Conservation (phyloP, 1,140 invertebrate genomes). For the Dreissena rostriformis region DNA sequence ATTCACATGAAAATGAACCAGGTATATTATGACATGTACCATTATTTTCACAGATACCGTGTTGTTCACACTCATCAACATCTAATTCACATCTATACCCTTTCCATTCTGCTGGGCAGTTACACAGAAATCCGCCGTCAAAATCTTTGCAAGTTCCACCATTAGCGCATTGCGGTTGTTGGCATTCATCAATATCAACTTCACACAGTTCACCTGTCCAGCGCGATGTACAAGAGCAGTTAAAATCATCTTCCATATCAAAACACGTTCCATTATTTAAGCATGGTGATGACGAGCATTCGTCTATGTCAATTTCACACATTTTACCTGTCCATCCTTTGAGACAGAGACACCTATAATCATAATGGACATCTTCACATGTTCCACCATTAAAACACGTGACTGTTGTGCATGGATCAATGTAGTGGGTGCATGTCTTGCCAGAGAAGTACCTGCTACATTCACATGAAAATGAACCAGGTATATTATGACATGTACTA, state of each 20-base stretch:
- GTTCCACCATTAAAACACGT: conserved; percentile 78
- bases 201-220: conserved; percentile 46
- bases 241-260: conserved; percentile 23
- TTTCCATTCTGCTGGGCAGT: neutral
- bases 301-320: conserved; percentile 55
- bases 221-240: conserved; percentile 35
- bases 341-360: conserved; percentile 12
- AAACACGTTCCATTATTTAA: conserved; percentile 27
- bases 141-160: no score
- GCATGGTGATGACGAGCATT: conserved; percentile 51
- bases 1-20: neutral
- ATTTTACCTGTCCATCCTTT: conserved; percentile 19
- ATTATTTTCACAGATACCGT: neutral
- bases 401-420: conserved; percentile 69
- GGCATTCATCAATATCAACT: neutral
- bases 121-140: neutral
- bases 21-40: neutral
- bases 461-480: no score
- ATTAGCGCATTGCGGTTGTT: neutral
- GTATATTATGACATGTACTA: neutral
- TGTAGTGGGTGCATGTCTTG: conserved; percentile 28
- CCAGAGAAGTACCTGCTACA: conserved; percentile 31
- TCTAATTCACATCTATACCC: neutral
- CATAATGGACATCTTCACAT: neutral
- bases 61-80: neutral